Evolutionary conservation across 2,113 vertebrate genomes (phyloP), one percentile per base, ranked within the genome.

Genomic region (Tachuris rubrigastra): DNA sequence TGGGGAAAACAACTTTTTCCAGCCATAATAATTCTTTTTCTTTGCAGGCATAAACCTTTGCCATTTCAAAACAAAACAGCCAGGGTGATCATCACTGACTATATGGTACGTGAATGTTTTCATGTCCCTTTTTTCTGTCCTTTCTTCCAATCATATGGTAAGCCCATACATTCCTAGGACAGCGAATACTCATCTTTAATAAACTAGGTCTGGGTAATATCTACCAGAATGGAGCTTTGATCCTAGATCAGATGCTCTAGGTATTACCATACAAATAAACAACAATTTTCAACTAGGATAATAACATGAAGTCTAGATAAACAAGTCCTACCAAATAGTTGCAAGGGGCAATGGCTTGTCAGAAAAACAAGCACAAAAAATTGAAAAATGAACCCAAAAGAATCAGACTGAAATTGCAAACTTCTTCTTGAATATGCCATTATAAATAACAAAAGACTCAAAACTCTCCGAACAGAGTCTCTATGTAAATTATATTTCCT

Each of bases 301-400:
- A 50, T 24, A 86, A 75, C 11, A 85, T 18, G 73, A 63, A 96
- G 60, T 25, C 73, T 53, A 50, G 52, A 88, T 71, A 94, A 94
- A 41, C 68, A 67, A 84, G 39, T 31, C 50, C 72, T 78, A 77
- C 82, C 49, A 92, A 90, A 93, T 0, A 72, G 56, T 6, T 78
- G 65, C 44, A 89, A 66, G 0, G 0, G 76, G 62, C 75, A 83
- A 78, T 18, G 74, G 63, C 46, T 67, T 77, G 75, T 88, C 73
- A 92, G 73, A 88, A 84, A 86, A 97, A 62, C 28, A 63, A 90
- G 52, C 39, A 44, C 55, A 88, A 14, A 80, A 49, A 93, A 93
- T 52, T 33, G 30, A 69, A 88, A 91, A 86, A 67, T 58, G 52
- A 95, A 84, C 12, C n/a, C 37, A 18, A 58, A 93, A 89, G 69